Conservation (phyloP, 2,113 vertebrate species). For the Dromiciops gliroides region DNA sequence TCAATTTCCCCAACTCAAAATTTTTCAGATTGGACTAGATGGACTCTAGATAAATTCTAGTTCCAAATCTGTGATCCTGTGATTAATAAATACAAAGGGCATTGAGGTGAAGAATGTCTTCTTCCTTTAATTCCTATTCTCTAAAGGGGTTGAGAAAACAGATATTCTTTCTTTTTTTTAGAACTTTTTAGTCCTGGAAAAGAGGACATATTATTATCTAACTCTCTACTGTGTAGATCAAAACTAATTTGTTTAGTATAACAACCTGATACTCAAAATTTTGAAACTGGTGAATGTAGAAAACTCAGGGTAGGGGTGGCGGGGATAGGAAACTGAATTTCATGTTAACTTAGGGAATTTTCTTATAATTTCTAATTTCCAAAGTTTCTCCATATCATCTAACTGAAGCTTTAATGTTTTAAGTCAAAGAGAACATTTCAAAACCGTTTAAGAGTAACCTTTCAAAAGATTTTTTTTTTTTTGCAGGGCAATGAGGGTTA, state of each 20-base stretch:
- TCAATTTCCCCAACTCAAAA: background rate
- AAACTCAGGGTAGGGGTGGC: background rate
- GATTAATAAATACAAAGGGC: background rate
- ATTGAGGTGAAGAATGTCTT: background rate
- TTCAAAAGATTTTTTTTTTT: too few relatives aligned
- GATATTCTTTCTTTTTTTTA: background rate
- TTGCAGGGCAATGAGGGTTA: too few relatives aligned
- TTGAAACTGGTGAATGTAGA: background rate
- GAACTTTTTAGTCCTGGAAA: background rate
- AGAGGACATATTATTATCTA: background rate
- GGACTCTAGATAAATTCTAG: background rate
- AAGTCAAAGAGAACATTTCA: slow-evolving; percentile 28
- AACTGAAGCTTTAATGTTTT: slow-evolving; percentile 34
- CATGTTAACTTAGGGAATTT: background rate
- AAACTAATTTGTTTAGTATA: background rate
- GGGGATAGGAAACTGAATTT: background rate
- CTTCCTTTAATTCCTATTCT: background rate
- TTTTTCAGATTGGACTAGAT: background rate
- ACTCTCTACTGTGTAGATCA: background rate
- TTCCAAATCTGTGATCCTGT: background rate
- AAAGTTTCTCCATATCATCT: slow-evolving; percentile 12
- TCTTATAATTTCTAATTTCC: slow-evolving; percentile 9
- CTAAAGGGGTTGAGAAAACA: background rate
- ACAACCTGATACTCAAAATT: background rate
- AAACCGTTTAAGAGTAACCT: background rate